phyloP scores from a whole-genome alignment of 2,888 invertebrate genomes.

The Andrena chrysosceles region DNA sequence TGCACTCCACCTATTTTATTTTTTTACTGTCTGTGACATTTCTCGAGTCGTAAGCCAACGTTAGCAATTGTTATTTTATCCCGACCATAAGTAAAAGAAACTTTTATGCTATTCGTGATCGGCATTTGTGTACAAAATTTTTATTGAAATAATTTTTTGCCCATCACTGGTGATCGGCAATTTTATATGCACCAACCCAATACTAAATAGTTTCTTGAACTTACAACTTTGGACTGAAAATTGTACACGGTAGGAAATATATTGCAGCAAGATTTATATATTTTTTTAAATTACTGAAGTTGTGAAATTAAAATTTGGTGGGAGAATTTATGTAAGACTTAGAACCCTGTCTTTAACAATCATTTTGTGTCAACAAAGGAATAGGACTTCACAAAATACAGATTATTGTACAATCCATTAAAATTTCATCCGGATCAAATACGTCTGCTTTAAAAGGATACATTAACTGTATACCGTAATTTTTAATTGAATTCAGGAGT shows the following conservation, averaged over 20 bases:
- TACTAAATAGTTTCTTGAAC: too few species aligned
- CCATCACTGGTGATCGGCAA: too few species aligned
- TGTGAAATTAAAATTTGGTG: neutral
- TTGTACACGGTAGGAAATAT: neutral
- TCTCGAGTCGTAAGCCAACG: too few species aligned
- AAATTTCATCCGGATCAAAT: neutral
- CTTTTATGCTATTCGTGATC: too few species aligned
- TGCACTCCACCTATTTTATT: too few species aligned
- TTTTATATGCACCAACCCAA: too few species aligned
- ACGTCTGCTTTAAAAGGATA: neutral
- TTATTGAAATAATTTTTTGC: too few species aligned
- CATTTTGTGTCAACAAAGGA: neutral
- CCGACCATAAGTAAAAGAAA: too few species aligned
- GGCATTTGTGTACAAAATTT: too few species aligned
- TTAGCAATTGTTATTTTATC: too few species aligned
- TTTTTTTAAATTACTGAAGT: neutral
- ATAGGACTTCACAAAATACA: neutral
- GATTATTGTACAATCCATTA: neutral
- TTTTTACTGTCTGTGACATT: too few species aligned
- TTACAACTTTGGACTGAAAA: neutral
- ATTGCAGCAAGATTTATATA: neutral
- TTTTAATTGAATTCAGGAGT: slow-evolving; percentile 9
- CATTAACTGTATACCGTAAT: neutral
- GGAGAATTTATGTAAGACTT: neutral
- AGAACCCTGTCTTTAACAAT: neutral